These are phyloP conservation scores for Zaprionus camerounensis DNA, from an alignment of 1,140 invertebrate species.

Conservation along the genomic window DNA sequence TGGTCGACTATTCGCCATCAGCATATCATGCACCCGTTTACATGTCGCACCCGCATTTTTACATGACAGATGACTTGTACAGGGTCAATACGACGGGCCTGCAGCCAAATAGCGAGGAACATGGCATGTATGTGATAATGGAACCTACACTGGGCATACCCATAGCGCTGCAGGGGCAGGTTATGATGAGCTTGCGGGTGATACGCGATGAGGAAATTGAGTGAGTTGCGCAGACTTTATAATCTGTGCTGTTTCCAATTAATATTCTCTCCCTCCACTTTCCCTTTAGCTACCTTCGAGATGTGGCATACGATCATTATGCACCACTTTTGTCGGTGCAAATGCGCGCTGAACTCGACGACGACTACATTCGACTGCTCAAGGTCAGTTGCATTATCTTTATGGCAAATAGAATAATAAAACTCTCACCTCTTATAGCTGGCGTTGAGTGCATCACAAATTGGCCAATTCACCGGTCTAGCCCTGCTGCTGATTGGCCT, in stretches of 20 bases:
- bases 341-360: slow-evolving; percentile 54
- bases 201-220: slow-evolving; percentile 85
- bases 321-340: slow-evolving; percentile 55
- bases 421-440: slow-evolving; percentile 39
- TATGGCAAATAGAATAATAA: neutral
- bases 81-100: slow-evolving; percentile 88
- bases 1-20: slow-evolving; percentile 89
- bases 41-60: slow-evolving; percentile 94
- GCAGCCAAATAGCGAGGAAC: slow-evolving; percentile 87
- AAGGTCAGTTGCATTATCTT: slow-evolving; percentile 44
- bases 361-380: slow-evolving; percentile 33
- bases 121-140: slow-evolving; percentile 88
- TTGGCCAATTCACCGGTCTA: slow-evolving; percentile 54
- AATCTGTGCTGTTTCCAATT: neutral
- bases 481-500: slow-evolving; percentile 56
- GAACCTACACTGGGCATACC: slow-evolving; percentile 91
- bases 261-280: neutral
- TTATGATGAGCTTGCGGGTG: slow-evolving; percentile 90
- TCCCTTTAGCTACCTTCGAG: slow-evolving; percentile 38
- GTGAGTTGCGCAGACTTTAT: slow-evolving; percentile 82
- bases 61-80: slow-evolving; percentile 89
- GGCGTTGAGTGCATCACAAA: slow-evolving; percentile 39
- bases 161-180: slow-evolving; percentile 87
- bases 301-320: slow-evolving; percentile 68
- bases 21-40: slow-evolving; percentile 91